A percentile compares a stretch with the other conserved stretches of the same genome.
These are phyloP conservation scores for Sander vitreus DNA, from an alignment of 2,113 vertebrate genomes.

Conservation along the genomic window DNA sequence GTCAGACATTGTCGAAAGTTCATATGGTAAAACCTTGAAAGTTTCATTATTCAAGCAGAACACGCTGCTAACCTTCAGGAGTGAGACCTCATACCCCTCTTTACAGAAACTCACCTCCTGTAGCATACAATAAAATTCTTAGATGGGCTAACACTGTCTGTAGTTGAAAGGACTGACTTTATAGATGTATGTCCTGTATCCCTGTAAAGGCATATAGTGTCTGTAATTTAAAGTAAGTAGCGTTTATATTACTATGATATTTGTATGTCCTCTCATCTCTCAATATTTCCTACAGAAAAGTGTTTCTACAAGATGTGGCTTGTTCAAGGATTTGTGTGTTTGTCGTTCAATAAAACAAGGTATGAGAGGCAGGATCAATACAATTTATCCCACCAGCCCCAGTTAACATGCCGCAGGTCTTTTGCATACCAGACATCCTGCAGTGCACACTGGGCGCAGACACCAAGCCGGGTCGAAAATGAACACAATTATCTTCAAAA, in stretches of 20 bases:
- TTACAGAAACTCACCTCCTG: not conserved
- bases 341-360: conserved; percentile 39
- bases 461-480: conserved; percentile 5
- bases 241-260: no score
- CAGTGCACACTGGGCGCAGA: conserved; percentile 6
- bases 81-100: not conserved
- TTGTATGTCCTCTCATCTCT: no score
- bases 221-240: no score
- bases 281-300: no score
- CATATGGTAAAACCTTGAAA: no score
- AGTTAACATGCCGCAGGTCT: conserved; percentile 38
- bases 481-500: conserved; percentile 43
- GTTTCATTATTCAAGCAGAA: not conserved
- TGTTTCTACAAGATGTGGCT: no score
- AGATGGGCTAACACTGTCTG: no score
- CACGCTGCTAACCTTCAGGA: not conserved
- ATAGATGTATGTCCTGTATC: no score
- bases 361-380: conserved; percentile 47
- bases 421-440: conserved; percentile 37
- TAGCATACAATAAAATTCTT: no score
- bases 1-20: no score
- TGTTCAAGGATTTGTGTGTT: not conserved
- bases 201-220: no score
- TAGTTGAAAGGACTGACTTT: no score
- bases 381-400: conserved; percentile 27